Base-by-base conservation (phyloP, 2,888 invertebrate genomes). In the Xylota segnis region DNA sequence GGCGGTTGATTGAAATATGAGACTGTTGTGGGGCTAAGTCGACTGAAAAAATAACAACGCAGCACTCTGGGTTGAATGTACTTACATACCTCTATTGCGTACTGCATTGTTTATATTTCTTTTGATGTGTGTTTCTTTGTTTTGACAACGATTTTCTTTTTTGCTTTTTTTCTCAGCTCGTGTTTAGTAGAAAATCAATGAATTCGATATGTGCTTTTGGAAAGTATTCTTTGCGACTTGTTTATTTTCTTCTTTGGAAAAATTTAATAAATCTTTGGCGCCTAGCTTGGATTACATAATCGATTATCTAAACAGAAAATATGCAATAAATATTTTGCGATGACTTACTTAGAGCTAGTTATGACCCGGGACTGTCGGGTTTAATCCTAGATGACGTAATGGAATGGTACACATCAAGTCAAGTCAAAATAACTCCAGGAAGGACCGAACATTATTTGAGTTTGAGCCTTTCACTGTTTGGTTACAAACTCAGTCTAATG, bases 41-140 rank as follows among this genome's bases (percentile, higher is more conserved):
- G 50, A 43, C 47, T 18, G 4, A 52, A 34, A 75, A 34, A 18
- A 18, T 34, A 47, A 47, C 18, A 18, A 32, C 7, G 32, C 58
- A 54, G 59, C 66, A 61, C 45, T n/a, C 50, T 47, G 74, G 40
- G 81, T 66, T 74, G 66, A 81, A 68, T 54, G 81, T 23, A 23
- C 23, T 3, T 3, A 23, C 23, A 1, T 3, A 74, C 74, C 43
- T 59, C 34, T 37, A 59, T 32, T 59, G 27, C 68, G 50, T 40
- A 66, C 66, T 34, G 12, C 29, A 43, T 61, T 77, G 52, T 70
- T 66, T 58, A 40, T 58, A 27, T 58, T 50, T 40, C 16, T 56
- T 14, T 54, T 45, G n/a, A 16, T 16, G 4, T 70, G 43, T 18
- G 29, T 10, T 40, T 27, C 14, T 43, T 37, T 32, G 50, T 34